A percentile compares a stretch with the other conserved stretches of the same genome.
These are phyloP conservation scores for Mongoloraphidia duomilia DNA, from an alignment of 2,888 invertebrate genomes.

Conservation along the genomic window DNA sequence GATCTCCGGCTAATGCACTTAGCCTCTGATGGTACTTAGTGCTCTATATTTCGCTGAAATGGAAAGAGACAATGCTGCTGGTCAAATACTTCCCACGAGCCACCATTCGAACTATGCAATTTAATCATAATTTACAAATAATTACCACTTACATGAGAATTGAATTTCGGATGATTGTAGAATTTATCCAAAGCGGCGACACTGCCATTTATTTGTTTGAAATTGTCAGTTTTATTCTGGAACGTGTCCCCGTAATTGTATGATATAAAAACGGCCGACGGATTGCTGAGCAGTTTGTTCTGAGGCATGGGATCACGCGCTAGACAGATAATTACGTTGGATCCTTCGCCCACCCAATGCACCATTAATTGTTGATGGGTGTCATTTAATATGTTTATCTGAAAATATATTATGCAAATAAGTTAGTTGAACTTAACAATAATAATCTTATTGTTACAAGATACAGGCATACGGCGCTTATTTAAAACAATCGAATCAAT, in stretches of 20 bases:
- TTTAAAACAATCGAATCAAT: too few species aligned
- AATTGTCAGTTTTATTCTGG: constrained; percentile 53
- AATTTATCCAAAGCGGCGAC: constrained; percentile 68
- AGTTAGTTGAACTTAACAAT: not conserved
- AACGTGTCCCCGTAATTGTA: constrained; percentile 77
- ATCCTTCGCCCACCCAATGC: constrained; percentile 82
- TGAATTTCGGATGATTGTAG: constrained; percentile 68
- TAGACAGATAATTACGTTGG: constrained; percentile 74
- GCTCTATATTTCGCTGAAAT: too few species aligned
- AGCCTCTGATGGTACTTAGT: too few species aligned
- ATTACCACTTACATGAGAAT: constrained; percentile 54
- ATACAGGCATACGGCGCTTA: too few species aligned
- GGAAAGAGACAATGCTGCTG: too few species aligned
- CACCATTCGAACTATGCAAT: too few species aligned
- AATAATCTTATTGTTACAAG: not conserved
- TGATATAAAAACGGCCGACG: constrained; percentile 72
- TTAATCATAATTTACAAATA: not conserved
- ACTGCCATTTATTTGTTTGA: constrained; percentile 38
- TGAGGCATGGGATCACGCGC: constrained; percentile 55
- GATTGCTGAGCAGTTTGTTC: constrained; percentile 27
- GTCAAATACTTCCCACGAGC: too few species aligned
- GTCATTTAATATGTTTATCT: constrained; percentile 69
- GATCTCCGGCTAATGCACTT: too few species aligned
- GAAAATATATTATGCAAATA: constrained; percentile 20
- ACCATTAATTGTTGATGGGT: constrained; percentile 81